Conservation (phyloP, 2,797 vertebrate genomes). For the Gymnodraco acuticeps region DNA sequence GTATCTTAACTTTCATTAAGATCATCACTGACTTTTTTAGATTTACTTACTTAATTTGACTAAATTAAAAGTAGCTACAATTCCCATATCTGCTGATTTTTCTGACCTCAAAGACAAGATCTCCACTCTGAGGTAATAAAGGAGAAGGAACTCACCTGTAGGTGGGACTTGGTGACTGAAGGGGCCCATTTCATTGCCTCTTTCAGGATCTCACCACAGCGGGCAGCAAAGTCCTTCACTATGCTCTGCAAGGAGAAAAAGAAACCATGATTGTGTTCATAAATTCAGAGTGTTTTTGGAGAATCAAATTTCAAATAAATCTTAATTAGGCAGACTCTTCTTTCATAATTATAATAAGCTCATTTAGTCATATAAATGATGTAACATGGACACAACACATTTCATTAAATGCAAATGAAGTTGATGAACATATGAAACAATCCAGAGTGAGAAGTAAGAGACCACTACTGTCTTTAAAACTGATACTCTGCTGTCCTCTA, state of each 20-base stretch:
- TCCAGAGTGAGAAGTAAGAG: neutral
- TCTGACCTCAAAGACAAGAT: neutral
- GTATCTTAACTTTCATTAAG: neutral
- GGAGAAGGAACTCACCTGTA: constrained; percentile 87
- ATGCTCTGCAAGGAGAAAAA: constrained; percentile 87
- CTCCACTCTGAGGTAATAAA: neutral
- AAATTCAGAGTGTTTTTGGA: neutral
- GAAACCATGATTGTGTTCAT: neutral
- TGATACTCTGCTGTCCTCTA: constrained; percentile 44
- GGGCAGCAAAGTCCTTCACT: constrained; percentile 98
- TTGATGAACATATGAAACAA: neutral
- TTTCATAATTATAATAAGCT: neutral
- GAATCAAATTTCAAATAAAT: neutral
- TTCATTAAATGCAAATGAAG: neutral
- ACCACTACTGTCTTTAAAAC: constrained; percentile 8
- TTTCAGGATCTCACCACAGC: constrained; percentile 98
- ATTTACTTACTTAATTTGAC: neutral
- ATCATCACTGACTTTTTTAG: neutral
- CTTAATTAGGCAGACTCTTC: neutral
- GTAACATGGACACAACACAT: neutral
- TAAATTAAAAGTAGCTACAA: neutral
- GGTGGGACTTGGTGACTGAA: constrained; percentile 97
- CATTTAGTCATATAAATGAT: neutral
- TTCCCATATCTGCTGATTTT: neutral
- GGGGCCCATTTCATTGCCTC: constrained; percentile 99